Conservation (phyloP, 2,797 vertebrate species). For the Chloroceryle amazona region DNA sequence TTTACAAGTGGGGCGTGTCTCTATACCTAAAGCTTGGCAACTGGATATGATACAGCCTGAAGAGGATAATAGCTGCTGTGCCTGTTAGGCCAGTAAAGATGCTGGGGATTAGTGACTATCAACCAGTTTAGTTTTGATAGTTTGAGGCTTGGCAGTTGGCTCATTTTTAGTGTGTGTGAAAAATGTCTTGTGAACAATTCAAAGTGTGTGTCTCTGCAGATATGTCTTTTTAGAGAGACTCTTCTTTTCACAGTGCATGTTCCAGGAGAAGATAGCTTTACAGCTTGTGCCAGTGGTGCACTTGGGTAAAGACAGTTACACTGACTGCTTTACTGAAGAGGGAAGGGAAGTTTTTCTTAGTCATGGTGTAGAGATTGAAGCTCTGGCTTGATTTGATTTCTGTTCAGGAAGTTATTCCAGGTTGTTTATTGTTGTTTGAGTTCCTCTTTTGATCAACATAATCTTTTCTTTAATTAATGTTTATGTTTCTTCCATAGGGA, state of each 20-base stretch:
- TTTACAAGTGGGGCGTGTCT: neutral
- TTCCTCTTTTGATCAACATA: slow-evolving; percentile 20
- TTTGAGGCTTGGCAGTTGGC: neutral
- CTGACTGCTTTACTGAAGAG: neutral
- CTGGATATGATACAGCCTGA: neutral
- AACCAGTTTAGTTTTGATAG: neutral
- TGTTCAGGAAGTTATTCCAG: slow-evolving; percentile 13
- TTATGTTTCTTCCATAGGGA: slow-evolving; percentile 16
- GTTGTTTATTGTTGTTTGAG: slow-evolving; percentile 14
- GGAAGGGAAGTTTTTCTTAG: neutral
- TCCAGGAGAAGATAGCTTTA: neutral
- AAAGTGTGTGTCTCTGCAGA: neutral
- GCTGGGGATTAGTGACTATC: neutral
- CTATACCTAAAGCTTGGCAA: neutral
- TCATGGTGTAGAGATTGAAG: neutral
- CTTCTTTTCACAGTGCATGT: neutral
- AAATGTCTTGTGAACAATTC: neutral
- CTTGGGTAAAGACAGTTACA: neutral
- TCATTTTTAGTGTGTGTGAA: neutral
- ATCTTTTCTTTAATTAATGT: slow-evolving; percentile 18
- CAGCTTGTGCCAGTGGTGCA: neutral
- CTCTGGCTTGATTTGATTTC: neutral
- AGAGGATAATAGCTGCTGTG: neutral
- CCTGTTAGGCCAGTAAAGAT: rapidly evolving
- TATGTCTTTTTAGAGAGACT: neutral